Base-by-base conservation (phyloP, 2,888 invertebrate genomes). In the Xanthia togata region DNA sequence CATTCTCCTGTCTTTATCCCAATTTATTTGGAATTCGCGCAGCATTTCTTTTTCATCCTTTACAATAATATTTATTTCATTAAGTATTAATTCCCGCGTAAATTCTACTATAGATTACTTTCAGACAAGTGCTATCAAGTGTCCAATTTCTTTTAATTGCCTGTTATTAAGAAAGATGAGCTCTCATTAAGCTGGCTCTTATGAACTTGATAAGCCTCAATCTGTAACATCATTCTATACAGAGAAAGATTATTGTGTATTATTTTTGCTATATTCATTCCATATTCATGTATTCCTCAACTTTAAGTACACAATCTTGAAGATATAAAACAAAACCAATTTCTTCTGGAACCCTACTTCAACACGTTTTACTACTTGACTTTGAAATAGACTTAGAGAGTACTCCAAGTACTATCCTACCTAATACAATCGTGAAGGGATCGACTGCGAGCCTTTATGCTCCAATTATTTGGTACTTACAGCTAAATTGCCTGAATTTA, bases 351-450 rank as follows among this genome's bases (percentile, higher is more conserved):
- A 60, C 60, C 65, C 57, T 60, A 73, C 85, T 86, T 59, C 57
- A 73, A 76, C 87, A 87, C 81, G 86, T 76, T 81, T 85, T 62
- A 65, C 69, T 70, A 73, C 86, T 86, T 79, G 86, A 87, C 87
- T 83, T 81, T 77, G 81, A 73, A 84, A 79, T 60, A 68, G 68
- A 65, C 69, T 83, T 83, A 57, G 64, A 77, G 82, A 81, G 65
- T 67, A 20, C 69, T 70, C 31, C 38, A 82, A 80, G 82, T 78
- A 73, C 72, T 73, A 80, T 79, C 80, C 82, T 75, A 78, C 80
- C 55, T 85, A 80, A 73, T 71, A 77, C 63, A 81, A 70, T 72
- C 67, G 73, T 59, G 47, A 64, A 79, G 63, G 68, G 57, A 38
- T 55, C 31, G 65, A 55, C 68, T 71, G 17, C 23, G 62, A 72